Base-by-base conservation (phyloP, 2,113 vertebrate species). In the Malaclemys terrapin region DNA sequence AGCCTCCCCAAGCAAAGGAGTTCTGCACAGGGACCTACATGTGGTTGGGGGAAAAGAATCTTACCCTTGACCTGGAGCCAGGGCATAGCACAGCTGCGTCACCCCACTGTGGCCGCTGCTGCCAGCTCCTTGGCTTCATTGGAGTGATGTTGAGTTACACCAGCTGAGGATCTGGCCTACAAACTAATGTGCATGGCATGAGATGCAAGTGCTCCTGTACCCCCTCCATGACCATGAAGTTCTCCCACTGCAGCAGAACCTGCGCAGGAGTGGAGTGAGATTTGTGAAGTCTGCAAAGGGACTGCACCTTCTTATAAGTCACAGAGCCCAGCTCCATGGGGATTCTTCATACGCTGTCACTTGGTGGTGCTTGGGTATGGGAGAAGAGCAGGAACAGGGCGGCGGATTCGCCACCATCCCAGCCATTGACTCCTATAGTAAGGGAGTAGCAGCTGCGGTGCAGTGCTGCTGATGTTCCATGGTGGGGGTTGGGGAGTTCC, bases 191-290 rank as follows among this genome's bases (percentile, higher is more conserved):
- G 56, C 10, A 69, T 24, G n/a, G 42, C 80, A 83, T 22, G 8
- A 0, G 0, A 81, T 6, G 2, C 52, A 83, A n/a, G 14, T 38
- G 3, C 24, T 81, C 8, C 31, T 50, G 54, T 50, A 31, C 38
- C 8, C 25, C 6, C 31, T 42, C 17, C 31, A 38, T 72, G 75
- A 10, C 22, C 25, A 80, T 72, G 29, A 82, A 22, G 65, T 84
- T 90, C 65, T 29, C 84, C 29, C 27, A 19, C 24, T 80, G 81
- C 19, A 47, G 42, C 89, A 82, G 5, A 65, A 35, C 9, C 22
- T 76, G 19, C 12, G 3, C 5, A 57, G 27, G 78, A 19, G 13
- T 14, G n/a, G 86, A 79, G 62, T 24, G 35, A 22, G 62, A 50
- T 80, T 31, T 80, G 17, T 85, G 53, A 3, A 42, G 45, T 80